Percentiles rank a stretch among this genome's conserved stretches.
These are phyloP conservation scores for Netelia virgata DNA, from an alignment of 2,888 invertebrate genomes.

Conservation along the genomic window DNA sequence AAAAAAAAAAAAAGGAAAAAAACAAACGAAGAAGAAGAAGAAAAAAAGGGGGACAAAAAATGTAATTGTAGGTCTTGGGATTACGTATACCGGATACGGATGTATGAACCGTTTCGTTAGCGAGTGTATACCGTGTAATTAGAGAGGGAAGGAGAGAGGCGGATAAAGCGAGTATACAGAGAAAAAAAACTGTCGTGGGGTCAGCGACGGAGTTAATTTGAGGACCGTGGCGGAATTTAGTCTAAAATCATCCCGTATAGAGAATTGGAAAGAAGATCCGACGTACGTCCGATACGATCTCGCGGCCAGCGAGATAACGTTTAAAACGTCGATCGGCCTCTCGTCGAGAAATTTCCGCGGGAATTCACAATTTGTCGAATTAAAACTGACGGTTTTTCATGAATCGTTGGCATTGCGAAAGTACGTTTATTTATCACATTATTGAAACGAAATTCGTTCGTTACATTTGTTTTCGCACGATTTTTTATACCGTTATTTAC, in stretches of 20 bases:
- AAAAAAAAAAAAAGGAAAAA: not conserved
- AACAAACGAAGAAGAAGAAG: not conserved
- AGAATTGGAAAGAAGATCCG: constrained; percentile 29
- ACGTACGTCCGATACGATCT: not conserved
- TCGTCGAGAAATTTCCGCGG: not conserved
- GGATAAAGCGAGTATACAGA: not conserved
- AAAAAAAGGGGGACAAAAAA: not conserved
- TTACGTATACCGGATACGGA: constrained; percentile 1
- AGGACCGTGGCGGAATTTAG: constrained; percentile 17
- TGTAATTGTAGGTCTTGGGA: not conserved
- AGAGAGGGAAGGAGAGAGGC: not conserved
- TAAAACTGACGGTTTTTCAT: not conserved
- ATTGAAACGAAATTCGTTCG: too few species aligned
- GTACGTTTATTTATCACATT: too few species aligned
- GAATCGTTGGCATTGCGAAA: not conserved
- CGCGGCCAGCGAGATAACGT: not conserved
- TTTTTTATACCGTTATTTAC: too few species aligned
- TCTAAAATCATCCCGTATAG: not conserved
- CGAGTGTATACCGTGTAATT: constrained; percentile 10
- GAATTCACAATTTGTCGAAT: not conserved
- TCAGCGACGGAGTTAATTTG: constrained; percentile 52
- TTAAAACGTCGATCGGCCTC: constrained; percentile 6
- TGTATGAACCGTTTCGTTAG: not conserved
- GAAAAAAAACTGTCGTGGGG: constrained; percentile 12
- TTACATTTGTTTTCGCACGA: too few species aligned